Evolutionary conservation across 64 coral and sea anemone species (phyloP).

Genomic region (Pachyseris speciosa): DNA sequence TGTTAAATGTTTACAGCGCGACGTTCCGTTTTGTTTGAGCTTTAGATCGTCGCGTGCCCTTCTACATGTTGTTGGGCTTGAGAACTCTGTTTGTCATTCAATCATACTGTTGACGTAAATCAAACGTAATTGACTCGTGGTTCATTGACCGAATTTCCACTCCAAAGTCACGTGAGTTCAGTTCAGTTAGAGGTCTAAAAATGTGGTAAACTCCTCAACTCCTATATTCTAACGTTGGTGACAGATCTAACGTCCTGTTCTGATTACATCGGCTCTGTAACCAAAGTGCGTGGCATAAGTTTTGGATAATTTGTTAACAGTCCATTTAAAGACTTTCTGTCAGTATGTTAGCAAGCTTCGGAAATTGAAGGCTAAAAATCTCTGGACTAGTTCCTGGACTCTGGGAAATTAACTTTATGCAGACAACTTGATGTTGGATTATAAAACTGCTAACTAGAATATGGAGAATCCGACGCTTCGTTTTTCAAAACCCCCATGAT

Average conservation of each 20-base stretch:
- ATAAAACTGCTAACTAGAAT: too few species aligned
- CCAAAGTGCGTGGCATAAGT: too few species aligned
- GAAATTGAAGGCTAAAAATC: too few species aligned
- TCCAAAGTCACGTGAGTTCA: neutral
- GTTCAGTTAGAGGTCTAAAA: neutral
- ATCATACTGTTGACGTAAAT: constrained; percentile 11
- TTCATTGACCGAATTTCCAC: too few species aligned
- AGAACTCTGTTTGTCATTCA: constrained; percentile 1
- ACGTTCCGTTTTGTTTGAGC: neutral
- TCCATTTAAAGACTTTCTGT: too few species aligned
- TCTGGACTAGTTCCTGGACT: too few species aligned
- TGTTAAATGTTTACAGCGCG: neutral
- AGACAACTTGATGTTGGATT: too few species aligned
- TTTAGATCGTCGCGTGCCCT: neutral
- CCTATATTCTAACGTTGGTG: neutral
- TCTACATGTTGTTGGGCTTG: neutral
- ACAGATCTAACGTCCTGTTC: neutral
- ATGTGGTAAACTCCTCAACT: neutral
- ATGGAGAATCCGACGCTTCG: too few species aligned
- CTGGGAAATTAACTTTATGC: too few species aligned
- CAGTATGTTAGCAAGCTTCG: neutral
- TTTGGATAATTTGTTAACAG: neutral
- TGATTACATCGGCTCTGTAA: neutral
- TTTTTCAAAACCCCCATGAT: too few species aligned
- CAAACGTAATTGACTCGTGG: neutral